Conservation (phyloP, 2,113 vertebrate species). For the Electrona antarctica region DNA sequence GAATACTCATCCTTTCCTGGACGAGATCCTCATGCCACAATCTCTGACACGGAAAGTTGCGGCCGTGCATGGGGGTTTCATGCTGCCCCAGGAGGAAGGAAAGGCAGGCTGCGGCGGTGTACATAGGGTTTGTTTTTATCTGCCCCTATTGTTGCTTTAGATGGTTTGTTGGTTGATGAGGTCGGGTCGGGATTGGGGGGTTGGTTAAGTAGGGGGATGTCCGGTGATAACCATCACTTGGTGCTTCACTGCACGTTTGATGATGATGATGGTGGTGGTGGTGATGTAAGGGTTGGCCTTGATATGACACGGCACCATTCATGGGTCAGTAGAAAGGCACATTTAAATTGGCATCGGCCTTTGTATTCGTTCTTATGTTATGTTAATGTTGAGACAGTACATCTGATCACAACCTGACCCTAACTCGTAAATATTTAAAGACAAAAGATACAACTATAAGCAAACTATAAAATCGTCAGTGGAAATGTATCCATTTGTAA, state of each 20-base stretch:
- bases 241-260: constrained; percentile 53
- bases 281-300: constrained; percentile 7
- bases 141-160: constrained; percentile 70
- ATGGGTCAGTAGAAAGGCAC: constrained; percentile 34
- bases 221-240: constrained; percentile 71
- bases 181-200: constrained; percentile 46
- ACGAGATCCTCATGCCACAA: constrained; percentile 63
- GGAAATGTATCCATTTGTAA: too few species aligned
- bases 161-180: constrained; percentile 61
- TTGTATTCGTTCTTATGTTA: too few species aligned
- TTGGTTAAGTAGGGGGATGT: constrained; percentile 64
- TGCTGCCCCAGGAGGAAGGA: constrained; percentile 71
- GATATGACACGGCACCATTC: constrained; percentile 31
- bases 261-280: constrained; percentile 17
- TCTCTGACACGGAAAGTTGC: constrained; percentile 63
- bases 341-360: constrained; percentile 3
- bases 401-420: too few species aligned
- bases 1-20: constrained; percentile 73
- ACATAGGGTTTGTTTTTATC: constrained; percentile 69
- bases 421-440: too few species aligned
- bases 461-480: too few species aligned
- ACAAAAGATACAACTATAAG: too few species aligned
- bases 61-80: constrained; percentile 48
- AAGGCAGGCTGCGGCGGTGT: constrained; percentile 74
- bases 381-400: too few species aligned